These are phyloP conservation scores for Phlogophora meticulosa DNA, from an alignment of 2,888 invertebrate genomes.

Conservation along the genomic window DNA sequence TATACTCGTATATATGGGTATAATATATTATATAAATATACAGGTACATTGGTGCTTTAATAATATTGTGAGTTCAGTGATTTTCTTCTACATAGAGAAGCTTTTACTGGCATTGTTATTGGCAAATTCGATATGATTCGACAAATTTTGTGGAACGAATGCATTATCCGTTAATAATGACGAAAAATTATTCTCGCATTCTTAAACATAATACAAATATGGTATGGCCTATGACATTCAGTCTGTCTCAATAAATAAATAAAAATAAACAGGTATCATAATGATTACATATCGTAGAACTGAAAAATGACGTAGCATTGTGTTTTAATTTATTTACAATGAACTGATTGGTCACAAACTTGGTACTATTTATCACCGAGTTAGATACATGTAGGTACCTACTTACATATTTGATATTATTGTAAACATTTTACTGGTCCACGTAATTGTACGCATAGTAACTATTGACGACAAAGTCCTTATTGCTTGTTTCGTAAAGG, in stretches of 20 bases:
- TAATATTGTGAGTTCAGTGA: neutral
- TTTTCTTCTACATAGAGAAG: neutral
- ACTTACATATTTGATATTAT: slow-evolving; percentile 3
- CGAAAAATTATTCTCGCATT: slow-evolving; percentile 4
- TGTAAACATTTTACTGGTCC: slow-evolving; percentile 40
- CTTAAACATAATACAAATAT: neutral
- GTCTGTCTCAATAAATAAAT: no score
- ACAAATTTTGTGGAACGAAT: slow-evolving; percentile 12
- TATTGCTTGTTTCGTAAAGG: neutral
- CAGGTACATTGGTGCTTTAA: no score
- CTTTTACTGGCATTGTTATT: neutral
- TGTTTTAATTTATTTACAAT: neutral
- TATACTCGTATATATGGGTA: no score
- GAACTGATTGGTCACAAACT: neutral
- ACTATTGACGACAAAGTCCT: slow-evolving; percentile 1
- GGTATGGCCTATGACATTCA: no score
- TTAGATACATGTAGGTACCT: neutral
- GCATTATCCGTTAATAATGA: neutral
- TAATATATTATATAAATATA: no score
- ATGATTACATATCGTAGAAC: no score
- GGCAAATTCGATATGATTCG: slow-evolving; percentile 1
- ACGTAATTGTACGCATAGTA: slow-evolving; percentile 12
- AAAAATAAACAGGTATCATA: neutral
- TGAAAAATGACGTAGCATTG: slow-evolving; percentile 4
- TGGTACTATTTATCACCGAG: no score